Evolutionary conservation across 2,888 invertebrate species (phyloP).

Genomic region (Hydraecia micacea): DNA sequence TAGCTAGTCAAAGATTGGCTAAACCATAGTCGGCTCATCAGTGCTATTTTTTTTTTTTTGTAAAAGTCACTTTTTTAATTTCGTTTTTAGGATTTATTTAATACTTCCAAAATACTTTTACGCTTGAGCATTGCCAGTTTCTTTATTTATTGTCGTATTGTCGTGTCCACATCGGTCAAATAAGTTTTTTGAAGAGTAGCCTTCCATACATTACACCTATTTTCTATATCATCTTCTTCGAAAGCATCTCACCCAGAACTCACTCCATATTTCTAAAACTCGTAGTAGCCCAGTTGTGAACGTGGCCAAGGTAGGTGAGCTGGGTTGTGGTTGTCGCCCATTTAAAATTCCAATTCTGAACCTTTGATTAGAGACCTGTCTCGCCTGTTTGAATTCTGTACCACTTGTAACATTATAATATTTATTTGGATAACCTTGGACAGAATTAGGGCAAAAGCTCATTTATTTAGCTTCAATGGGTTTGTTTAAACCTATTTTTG

Average conservation of each 20-base stretch:
- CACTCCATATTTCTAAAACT: constrained; percentile 16
- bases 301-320: constrained; percentile 68
- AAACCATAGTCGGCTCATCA: too few relatives aligned
- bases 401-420: constrained; percentile 51
- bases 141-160: too few relatives aligned
- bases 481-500: background rate
- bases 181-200: background rate
- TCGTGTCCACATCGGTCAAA: background rate
- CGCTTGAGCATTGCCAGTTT: too few relatives aligned
- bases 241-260: constrained; percentile 37
- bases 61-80: too few relatives aligned
- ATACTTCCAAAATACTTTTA: too few relatives aligned
- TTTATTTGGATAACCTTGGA: constrained; percentile 44
- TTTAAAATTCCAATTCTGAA: constrained; percentile 80
- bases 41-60: too few relatives aligned
- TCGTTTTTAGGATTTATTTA: too few relatives aligned
- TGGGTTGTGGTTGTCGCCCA: constrained; percentile 73
- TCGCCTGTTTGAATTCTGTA: constrained; percentile 46
- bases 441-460: background rate
- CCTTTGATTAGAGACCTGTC: constrained; percentile 67
- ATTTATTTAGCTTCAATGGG: background rate
- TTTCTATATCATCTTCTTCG: background rate
- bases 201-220: background rate
- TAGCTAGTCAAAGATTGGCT: too few relatives aligned
- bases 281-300: constrained; percentile 62